Evolutionary conservation across 2,888 invertebrate genomes (phyloP).

Genomic region (Rhingia rostrata): DNA sequence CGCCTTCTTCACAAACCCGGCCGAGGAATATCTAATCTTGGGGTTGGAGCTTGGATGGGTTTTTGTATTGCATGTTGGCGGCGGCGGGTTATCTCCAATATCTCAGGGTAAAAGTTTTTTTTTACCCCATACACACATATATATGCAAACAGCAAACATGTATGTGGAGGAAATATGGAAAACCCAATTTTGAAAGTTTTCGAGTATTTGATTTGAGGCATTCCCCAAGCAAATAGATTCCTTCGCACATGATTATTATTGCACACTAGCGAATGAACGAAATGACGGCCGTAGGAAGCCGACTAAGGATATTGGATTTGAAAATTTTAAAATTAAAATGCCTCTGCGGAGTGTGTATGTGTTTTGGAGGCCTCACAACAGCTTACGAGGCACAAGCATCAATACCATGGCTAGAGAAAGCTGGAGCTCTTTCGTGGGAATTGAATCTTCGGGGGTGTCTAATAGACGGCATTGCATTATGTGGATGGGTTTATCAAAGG

Average conservation of each 20-base stretch:
- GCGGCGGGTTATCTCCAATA: conserved; percentile 59
- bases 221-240: conserved; percentile 70
- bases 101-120: conserved; percentile 61
- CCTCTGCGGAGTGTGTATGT: neutral
- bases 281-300: conserved; percentile 46
- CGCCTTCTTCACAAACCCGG: conserved; percentile 35
- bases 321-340: conserved; percentile 69
- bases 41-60: neutral
- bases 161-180: conserved; percentile 55
- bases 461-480: conserved; percentile 42
- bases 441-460: conserved; percentile 47
- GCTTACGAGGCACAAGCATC: neutral
- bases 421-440: conserved; percentile 30
- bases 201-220: conserved; percentile 73
- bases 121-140: neutral
- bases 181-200: conserved; percentile 72
- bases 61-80: conserved; percentile 25
- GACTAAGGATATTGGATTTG: conserved; percentile 69
- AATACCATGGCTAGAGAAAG: neutral
- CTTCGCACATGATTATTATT: conserved; percentile 68
- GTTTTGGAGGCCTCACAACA: neutral
- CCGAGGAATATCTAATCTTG: conserved; percentile 19
- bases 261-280: conserved; percentile 34
- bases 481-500: conserved; percentile 38
- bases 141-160: conserved; percentile 58